These are phyloP conservation scores for Tanytarsus gracilentus DNA, from an alignment of 2,888 invertebrate genomes.

Conservation along the genomic window DNA sequence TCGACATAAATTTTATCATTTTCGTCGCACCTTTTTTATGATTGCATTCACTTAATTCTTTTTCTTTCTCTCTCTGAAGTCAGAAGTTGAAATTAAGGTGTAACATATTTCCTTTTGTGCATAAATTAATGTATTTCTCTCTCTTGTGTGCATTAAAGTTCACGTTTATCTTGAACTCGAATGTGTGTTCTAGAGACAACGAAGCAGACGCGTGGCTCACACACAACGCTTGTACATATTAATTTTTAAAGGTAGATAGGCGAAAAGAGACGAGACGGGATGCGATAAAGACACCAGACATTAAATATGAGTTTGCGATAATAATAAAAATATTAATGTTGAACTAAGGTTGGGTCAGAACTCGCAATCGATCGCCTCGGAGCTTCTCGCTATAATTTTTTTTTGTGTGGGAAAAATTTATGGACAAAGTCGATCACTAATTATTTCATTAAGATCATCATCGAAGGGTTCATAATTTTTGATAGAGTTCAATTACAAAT, in stretches of 20 bases:
- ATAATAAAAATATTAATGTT: not conserved
- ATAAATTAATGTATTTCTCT: not conserved
- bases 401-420: constrained; percentile 25
- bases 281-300: not conserved
- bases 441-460: constrained; percentile 23
- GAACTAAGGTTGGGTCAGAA: not conserved
- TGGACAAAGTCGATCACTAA: constrained; percentile 15
- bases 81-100: constrained; percentile 23
- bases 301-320: not conserved
- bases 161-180: not conserved
- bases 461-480: too few species aligned
- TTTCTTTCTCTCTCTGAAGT: not conserved
- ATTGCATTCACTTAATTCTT: not conserved
- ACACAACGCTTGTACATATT: too few species aligned
- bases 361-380: too few species aligned
- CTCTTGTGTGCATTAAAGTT: not conserved
- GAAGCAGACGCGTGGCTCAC: too few species aligned
- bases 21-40: constrained; percentile 26
- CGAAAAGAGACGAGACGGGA: too few species aligned
- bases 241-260: too few species aligned
- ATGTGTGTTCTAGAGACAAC: not conserved
- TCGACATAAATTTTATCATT: too few species aligned
- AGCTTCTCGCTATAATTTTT: not conserved
- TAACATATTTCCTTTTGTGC: not conserved
- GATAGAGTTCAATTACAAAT: too few species aligned